Evolutionary conservation across 2,113 vertebrate species (phyloP), one percentile per base, ranked within the genome.

Genomic region (Microcebus ravelobensis): DNA sequence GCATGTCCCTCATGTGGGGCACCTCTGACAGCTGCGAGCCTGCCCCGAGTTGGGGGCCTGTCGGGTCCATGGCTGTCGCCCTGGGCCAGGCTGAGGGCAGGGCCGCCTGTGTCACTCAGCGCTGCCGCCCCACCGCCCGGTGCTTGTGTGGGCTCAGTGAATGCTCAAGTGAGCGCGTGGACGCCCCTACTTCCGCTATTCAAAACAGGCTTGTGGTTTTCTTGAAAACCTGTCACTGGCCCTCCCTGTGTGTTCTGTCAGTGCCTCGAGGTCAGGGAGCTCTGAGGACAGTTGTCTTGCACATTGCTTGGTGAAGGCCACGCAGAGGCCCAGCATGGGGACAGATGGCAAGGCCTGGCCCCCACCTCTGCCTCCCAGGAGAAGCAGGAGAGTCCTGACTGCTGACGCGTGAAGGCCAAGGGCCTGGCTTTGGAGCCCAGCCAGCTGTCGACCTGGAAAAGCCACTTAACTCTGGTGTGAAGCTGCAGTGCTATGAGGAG

Each of bases 21-120:
- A 14, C 50, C 81, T 42, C 36, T 70, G 13, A 5, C 6, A 1
- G 87, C 82, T 48, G 17, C 4, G 2, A 31, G 76, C 45, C 23
- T 20, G n/a, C 9, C 4, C 23, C n/a, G 67, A 21, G 1, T 0
- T 25, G 34, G 1, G 31, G 65, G 13, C 68, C 36, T 14, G 20
- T 17, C 1, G 14, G 12, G 12, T 6, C 45, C 45, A 3, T 0
- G 3, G 8, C 36, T 0, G 0, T 14, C 10, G 14, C 61, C 36
- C 59, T 8, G 18, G 4, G 71, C 31, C 10, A 39, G 1, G 50
- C 23, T 10, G 25, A 50, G 25, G 31, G 80, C 45, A 25, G 52
- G 71, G 11, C 82, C 14, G 3, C 57, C 20, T 20, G 34, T 8
- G 34, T 6, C 10, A 31, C 45, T 59, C 42, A 5, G 81, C 23